Percentiles rank a stretch among this genome's conserved stretches.
Evolutionary conservation across 92 coral and sea anemone species (phyloP).

Genomic region (Metridium senile): DNA sequence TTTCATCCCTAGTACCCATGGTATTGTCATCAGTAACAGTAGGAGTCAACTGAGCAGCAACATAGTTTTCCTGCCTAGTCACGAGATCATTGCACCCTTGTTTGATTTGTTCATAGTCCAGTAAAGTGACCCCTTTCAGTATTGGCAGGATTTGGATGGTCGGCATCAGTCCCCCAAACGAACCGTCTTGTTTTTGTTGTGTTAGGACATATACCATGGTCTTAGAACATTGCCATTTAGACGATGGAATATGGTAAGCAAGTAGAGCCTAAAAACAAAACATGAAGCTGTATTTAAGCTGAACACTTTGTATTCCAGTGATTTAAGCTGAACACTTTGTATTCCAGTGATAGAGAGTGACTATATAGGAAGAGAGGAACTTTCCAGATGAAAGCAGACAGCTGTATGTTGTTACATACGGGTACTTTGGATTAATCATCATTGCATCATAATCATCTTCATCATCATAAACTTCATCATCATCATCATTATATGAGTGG

Average conservation of each 20-base stretch:
- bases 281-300: too few relatives aligned
- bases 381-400: too few relatives aligned
- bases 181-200: constrained; percentile 22
- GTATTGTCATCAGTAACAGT: not conserved
- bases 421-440: too few relatives aligned
- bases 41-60: not conserved
- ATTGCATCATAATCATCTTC: too few relatives aligned
- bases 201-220: constrained; percentile 15
- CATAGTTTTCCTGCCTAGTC: not conserved
- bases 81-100: not conserved
- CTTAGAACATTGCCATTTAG: constrained; percentile 18
- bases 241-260: not conserved
- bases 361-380: too few relatives aligned
- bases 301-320: too few relatives aligned
- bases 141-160: constrained; percentile 28
- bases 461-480: too few relatives aligned
- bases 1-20: not conserved
- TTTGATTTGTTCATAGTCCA: constrained; percentile 7
- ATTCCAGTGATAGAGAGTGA: too few relatives aligned
- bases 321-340: too few relatives aligned
- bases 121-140: not conserved
- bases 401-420: too few relatives aligned
- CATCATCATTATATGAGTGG: too few relatives aligned
- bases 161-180: constrained; percentile 29
- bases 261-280: constrained; percentile 1